Evolutionary conservation across 92 coral and sea anemone species (phyloP).

Genomic region (Porites rus): DNA sequence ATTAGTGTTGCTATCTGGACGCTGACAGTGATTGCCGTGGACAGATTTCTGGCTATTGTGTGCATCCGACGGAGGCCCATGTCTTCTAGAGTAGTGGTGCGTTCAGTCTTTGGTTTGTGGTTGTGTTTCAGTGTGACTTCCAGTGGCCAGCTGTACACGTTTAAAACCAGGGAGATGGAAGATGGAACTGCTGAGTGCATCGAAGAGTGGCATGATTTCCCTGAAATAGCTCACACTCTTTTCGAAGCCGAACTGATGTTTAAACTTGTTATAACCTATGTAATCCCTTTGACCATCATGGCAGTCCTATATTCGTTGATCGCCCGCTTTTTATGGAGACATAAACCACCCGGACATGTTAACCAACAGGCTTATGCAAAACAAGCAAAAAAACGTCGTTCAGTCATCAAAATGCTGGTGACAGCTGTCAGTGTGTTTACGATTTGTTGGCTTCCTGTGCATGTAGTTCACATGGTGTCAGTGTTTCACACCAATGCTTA

Average conservation of each 20-base stretch:
- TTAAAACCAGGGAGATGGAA: not conserved
- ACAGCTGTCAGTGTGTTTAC: constrained; percentile 64
- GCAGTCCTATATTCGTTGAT: constrained; percentile 56
- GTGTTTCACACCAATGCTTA: not conserved
- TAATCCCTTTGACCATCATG: constrained; percentile 34
- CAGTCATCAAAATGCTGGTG: constrained; percentile 62
- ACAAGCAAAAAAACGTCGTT: constrained; percentile 44
- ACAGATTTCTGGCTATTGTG: constrained; percentile 64
- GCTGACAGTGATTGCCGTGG: constrained; percentile 46
- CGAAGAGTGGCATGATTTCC: not conserved
- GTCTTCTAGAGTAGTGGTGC: constrained; percentile 32
- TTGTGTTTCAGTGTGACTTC: not conserved
- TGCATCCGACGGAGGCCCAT: constrained; percentile 44
- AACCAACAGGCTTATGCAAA: constrained; percentile 13
- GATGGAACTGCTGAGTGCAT: not conserved
- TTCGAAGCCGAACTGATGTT: not conserved
- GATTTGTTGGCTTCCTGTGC: constrained; percentile 71
- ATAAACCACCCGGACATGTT: constrained; percentile 37
- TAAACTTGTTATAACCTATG: not conserved
- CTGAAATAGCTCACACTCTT: not conserved
- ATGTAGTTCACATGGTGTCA: constrained; percentile 38
- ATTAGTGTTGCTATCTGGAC: constrained; percentile 50
- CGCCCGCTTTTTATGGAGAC: constrained; percentile 50
- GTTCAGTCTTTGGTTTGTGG: constrained; percentile 1
- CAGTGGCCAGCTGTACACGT: not conserved